These are phyloP conservation scores for Ctenicera cuprea DNA, from an alignment of 2,888 invertebrate species.

Conservation along the genomic window DNA sequence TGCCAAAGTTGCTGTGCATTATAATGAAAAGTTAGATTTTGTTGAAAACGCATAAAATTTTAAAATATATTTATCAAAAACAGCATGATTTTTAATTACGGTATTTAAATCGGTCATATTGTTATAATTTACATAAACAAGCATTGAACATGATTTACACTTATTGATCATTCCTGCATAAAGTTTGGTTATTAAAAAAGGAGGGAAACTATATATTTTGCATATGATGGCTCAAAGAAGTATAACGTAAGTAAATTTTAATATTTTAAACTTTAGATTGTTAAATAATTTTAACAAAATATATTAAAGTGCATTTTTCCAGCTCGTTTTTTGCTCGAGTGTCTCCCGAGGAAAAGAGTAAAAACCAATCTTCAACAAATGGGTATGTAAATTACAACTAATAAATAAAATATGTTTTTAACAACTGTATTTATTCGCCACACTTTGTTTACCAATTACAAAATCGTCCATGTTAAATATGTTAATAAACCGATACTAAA, in stretches of 20 bases:
- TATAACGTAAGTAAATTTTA: constrained; percentile 65
- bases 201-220: constrained; percentile 38
- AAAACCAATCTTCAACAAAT: constrained; percentile 4
- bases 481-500: constrained; percentile 11
- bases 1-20: no score
- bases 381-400: constrained; percentile 41
- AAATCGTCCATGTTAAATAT: not conserved
- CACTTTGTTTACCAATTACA: not conserved
- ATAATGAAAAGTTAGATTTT: no score
- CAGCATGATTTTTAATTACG: no score
- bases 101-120: no score
- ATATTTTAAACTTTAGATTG: not conserved
- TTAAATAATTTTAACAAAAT: not conserved
- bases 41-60: no score
- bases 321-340: constrained; percentile 43
- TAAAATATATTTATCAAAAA: no score
- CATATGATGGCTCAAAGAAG: constrained; percentile 66
- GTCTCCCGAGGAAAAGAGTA: constrained; percentile 10
- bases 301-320: not conserved
- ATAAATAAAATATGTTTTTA: constrained; percentile 8
- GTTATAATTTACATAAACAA: no score
- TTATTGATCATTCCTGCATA: no score
- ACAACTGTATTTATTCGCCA: not conserved
- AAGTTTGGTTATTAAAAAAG: constrained; percentile 20
- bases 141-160: no score